Evolutionary conservation across 2,113 vertebrate genomes (phyloP), one percentile per base, ranked within the genome.

Genomic region (Loxodonta africana): DNA sequence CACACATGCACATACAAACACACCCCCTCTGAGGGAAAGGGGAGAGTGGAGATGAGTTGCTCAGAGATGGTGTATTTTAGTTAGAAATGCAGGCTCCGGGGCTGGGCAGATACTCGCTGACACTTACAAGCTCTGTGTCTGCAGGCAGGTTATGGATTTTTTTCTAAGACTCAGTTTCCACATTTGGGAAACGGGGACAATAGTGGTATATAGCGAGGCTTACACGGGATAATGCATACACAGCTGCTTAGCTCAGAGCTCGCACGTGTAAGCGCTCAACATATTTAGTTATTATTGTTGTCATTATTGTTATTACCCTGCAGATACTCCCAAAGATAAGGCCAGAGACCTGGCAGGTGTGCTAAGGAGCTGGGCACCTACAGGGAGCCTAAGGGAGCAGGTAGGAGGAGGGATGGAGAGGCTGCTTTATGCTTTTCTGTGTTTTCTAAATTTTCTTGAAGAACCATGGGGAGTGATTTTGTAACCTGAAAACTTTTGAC

Each of bases 401-500:
- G 12, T 44, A 84, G 73, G 44, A 7, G 2, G 63, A 23, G n/a
- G 76, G 6, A 37, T 20, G 30, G 8, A 37, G 20, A 9, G 1
- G 30, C 65, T 23, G 6, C 6, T 88, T 84, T 67, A 74, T n/a
- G 60, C 20, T 91, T 91, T 87, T 62, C 63, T 65, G 8, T n/a
- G 37, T 71, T 76, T 87, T 65, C 15, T 65, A 63, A n/a, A 28
- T 17, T 82, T 95, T 88, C 25, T 89, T 81, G 28, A 92, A 87
- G 37, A 95, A 23, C 5, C 4, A 6, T 23, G 8, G 17, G 12
- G 51, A 37, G n/a, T 92, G 51, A 7, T 87, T 97, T 81, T 84
- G 20, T 71, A 85, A 51, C 7, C 15, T 41, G 51, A 94, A 87
- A 92, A 67, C 8, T 62, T 90, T 15, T 10, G 41, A 63, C 46